These are phyloP conservation scores for Metellina segmentata DNA, from an alignment of 2,888 invertebrate genomes.

Conservation along the genomic window DNA sequence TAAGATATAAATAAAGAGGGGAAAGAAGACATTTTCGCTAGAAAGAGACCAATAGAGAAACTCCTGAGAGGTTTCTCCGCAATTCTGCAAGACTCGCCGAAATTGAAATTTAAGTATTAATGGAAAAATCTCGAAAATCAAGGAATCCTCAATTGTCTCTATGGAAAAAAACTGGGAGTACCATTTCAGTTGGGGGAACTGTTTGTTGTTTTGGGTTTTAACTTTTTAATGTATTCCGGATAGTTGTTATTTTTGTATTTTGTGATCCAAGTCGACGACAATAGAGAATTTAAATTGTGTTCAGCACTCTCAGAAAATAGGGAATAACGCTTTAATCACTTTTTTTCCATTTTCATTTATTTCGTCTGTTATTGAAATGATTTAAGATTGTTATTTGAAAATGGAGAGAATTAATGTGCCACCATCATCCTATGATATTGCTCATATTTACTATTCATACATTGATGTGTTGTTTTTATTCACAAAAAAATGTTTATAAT, in stretches of 20 bases:
- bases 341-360: not conserved
- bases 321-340: not conserved
- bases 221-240: conserved; percentile 20
- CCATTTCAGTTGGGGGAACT: not conserved
- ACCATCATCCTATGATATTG: too few species aligned
- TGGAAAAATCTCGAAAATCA: conserved; percentile 22
- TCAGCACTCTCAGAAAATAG: not conserved
- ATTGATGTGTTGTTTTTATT: too few species aligned
- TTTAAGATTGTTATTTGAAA: not conserved
- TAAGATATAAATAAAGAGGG: not conserved
- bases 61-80: not conserved
- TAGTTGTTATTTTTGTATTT: not conserved
- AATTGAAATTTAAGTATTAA: conserved; percentile 68
- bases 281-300: not conserved
- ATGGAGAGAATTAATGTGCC: not conserved
- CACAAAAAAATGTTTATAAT: too few species aligned
- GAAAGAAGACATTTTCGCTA: not conserved
- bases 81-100: conserved; percentile 5
- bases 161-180: not conserved
- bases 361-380: not conserved
- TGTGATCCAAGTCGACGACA: not conserved
- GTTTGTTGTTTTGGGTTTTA: not conserved
- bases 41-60: not conserved
- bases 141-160: not conserved
- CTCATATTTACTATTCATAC: too few species aligned